A percentile compares a stretch with the other conserved stretches of the same genome.
Evolutionary conservation across 2,888 invertebrate genomes (phyloP).

Genomic region (Cryptocheilus praepositus): DNA sequence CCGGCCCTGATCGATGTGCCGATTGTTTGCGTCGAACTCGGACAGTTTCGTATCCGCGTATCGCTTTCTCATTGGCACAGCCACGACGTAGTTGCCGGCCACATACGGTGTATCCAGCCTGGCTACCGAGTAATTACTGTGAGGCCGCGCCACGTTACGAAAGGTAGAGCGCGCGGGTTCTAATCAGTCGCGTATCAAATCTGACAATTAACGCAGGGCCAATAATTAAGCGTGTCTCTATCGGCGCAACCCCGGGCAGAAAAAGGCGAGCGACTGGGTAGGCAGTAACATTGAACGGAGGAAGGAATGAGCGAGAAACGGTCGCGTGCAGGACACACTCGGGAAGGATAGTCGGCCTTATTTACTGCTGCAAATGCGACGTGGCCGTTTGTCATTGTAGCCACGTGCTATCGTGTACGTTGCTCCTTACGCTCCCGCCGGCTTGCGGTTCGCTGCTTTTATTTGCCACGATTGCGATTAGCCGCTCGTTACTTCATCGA

Average conservation of each 20-base stretch:
- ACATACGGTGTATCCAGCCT: neutral
- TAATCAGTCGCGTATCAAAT: constrained; percentile 21
- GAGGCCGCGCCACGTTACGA: constrained; percentile 15
- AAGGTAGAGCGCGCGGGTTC: constrained; percentile 10
- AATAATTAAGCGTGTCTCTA: constrained; percentile 25
- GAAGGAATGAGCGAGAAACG: neutral
- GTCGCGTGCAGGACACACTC: constrained; percentile 5
- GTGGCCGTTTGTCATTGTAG: constrained; percentile 40
- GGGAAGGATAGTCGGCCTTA: constrained; percentile 53
- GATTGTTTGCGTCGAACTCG: constrained; percentile 23
- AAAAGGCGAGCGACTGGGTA: neutral
- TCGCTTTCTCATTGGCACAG: too few relatives aligned
- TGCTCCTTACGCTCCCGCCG: too few relatives aligned
- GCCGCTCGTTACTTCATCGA: constrained; percentile 7
- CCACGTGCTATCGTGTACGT: constrained; percentile 30
- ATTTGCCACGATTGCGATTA: constrained; percentile 5
- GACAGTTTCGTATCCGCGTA: constrained; percentile 2
- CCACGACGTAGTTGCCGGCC: neutral
- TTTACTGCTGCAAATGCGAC: constrained; percentile 34
- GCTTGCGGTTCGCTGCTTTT: neutral
- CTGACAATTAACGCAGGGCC: constrained; percentile 26
- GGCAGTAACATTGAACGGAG: neutral
- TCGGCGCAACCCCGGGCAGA: neutral
- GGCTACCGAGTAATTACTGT: constrained; percentile 25
- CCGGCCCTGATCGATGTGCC: constrained; percentile 18